These are phyloP conservation scores for Paraplagusia blochii DNA, from an alignment of 2,113 vertebrate species.

Conservation along the genomic window DNA sequence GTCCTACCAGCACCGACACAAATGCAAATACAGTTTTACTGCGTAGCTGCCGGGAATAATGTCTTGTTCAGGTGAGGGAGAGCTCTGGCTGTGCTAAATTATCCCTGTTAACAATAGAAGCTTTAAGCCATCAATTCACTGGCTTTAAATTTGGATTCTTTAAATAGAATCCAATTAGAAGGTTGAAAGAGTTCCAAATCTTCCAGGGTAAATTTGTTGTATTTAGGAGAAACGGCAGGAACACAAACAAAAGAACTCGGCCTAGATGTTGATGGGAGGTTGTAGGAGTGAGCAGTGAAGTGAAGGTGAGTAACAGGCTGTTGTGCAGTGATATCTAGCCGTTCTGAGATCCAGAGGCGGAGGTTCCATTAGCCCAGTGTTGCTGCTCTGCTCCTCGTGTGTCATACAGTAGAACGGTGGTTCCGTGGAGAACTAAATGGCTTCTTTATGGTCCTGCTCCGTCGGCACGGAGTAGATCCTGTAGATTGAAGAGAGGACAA, in stretches of 20 bases:
- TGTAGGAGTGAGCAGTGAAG: slow-evolving; percentile 17
- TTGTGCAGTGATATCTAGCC: slow-evolving; percentile 52
- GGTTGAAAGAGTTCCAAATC: slow-evolving; percentile 59
- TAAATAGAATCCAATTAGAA: slow-evolving; percentile 72
- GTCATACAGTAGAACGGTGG: slow-evolving; percentile 5
- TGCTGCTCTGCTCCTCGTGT: slow-evolving; percentile 19
- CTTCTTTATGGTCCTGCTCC: slow-evolving; percentile 73
- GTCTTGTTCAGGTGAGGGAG: slow-evolving; percentile 46
- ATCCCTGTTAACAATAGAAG: slow-evolving; percentile 61
- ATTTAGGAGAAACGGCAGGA: slow-evolving; percentile 32
- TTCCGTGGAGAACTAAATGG: slow-evolving; percentile 55
- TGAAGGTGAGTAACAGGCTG: slow-evolving; percentile 34
- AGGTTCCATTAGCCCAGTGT: slow-evolving; percentile 25
- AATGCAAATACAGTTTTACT: slow-evolving; percentile 45
- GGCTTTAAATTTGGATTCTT: slow-evolving; percentile 61
- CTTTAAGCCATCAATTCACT: slow-evolving; percentile 51
- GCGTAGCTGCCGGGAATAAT: slow-evolving; percentile 41
- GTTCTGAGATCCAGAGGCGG: slow-evolving; percentile 47
- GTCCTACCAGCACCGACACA: slow-evolving; percentile 42
- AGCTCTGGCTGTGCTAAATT: slow-evolving; percentile 47
- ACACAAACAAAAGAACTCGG: slow-evolving; percentile 28
- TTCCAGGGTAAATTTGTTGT: slow-evolving; percentile 42
- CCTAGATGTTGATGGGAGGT: slow-evolving; percentile 23
- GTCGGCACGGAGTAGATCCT: slow-evolving; percentile 74
- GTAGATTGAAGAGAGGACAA: slow-evolving; percentile 20